Percentiles rank a stretch among this genome's conserved stretches.
Conservation (phyloP, 2,113 vertebrate species). For the Tyto alba region DNA sequence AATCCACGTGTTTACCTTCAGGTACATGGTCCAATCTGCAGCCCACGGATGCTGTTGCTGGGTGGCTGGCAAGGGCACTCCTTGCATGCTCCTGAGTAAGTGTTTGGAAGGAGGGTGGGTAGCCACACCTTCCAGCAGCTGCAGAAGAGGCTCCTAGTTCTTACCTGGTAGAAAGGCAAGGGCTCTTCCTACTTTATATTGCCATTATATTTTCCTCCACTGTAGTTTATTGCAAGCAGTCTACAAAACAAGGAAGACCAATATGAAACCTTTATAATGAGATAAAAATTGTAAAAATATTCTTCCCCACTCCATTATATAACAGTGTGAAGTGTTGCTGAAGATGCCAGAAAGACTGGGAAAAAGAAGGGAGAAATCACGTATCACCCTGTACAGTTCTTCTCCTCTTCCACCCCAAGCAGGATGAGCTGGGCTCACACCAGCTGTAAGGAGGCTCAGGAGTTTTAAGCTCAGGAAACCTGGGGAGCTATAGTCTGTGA, state of each 20-base stretch:
- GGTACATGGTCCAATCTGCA: neutral
- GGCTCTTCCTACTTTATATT: neutral
- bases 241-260: neutral
- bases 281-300: neutral
- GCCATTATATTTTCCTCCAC: neutral
- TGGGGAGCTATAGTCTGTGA: neutral
- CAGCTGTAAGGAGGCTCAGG: accelerated
- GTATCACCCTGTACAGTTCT: neutral
- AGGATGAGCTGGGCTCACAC: neutral
- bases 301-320: neutral
- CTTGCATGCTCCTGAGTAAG: neutral
- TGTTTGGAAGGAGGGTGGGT: neutral
- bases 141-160: neutral
- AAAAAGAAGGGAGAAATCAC: neutral
- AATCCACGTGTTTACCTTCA: neutral
- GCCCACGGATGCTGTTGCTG: neutral
- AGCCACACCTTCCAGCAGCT: neutral
- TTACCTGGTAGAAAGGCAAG: neutral
- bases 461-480: neutral
- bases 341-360: neutral
- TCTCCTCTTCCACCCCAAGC: accelerated
- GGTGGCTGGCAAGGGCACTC: neutral
- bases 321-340: neutral
- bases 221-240: neutral
- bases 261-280: neutral